Conservation (phyloP, 1,140 invertebrate genomes). For the Diabrotica virgifera region DNA sequence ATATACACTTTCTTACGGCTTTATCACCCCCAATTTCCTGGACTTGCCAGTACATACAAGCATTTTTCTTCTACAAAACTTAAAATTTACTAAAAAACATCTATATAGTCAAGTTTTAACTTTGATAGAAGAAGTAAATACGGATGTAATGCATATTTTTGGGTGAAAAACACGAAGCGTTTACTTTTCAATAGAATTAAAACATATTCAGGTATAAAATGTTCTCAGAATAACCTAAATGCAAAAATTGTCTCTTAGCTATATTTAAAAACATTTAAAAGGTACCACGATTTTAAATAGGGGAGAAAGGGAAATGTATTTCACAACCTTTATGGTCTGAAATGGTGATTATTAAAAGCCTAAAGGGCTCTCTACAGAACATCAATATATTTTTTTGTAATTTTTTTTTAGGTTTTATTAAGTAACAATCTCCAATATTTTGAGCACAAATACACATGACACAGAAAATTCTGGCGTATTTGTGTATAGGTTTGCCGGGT, state of each 20-base stretch:
- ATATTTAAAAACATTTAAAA: conserved; percentile 9
- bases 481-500: background rate
- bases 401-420: conserved; percentile 15
- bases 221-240: background rate
- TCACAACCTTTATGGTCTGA: conserved; percentile 21
- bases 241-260: background rate
- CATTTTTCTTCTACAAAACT: no score
- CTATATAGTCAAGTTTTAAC: no score
- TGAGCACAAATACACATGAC: conserved; percentile 7
- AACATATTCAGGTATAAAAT: conserved; percentile 3
- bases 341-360: conserved; percentile 27
- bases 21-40: no score
- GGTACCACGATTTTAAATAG: conserved; percentile 14
- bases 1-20: no score
- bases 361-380: conserved; percentile 32
- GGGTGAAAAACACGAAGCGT: no score
- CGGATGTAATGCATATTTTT: no score
- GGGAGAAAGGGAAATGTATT: conserved; percentile 13
- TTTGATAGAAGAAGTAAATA: no score
- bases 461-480: conserved; percentile 6
- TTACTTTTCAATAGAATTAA: no score
- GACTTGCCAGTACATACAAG: no score
- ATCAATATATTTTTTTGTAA: conserved; percentile 24
- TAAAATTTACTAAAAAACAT: no score
- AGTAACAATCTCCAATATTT: conserved; percentile 26